A percentile compares a stretch with the other conserved stretches of the same genome.
Conservation (phyloP, 2,797 vertebrate genomes). For the Hyperoplus lanceolatus region DNA sequence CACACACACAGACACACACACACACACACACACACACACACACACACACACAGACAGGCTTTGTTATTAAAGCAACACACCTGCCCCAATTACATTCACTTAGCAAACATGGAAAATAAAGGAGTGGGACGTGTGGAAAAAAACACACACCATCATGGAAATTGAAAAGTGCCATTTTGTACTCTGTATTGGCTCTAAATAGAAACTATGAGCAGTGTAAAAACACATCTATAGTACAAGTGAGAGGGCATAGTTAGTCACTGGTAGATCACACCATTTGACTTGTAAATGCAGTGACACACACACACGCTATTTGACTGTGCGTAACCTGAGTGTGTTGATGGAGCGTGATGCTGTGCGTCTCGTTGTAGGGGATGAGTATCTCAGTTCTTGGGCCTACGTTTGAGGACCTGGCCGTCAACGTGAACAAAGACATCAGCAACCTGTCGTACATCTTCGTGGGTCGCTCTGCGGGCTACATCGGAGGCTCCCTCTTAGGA, state of each 20-base stretch:
- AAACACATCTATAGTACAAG: too few relatives aligned
- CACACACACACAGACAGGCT: background rate
- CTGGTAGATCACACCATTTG: background rate
- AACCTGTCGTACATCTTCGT: slow-evolving; percentile 93
- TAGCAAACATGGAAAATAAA: background rate
- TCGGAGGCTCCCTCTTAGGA: slow-evolving; percentile 90
- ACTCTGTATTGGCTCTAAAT: background rate
- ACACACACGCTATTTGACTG: too few relatives aligned
- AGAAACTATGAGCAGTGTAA: background rate
- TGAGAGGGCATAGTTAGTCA: background rate
- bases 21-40: background rate
- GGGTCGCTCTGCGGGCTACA: slow-evolving; percentile 91
- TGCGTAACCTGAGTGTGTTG: too few relatives aligned
- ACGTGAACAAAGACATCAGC: slow-evolving; percentile 90
- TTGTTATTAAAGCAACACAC: background rate
- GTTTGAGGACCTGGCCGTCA: slow-evolving; percentile 91
- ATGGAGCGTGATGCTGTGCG: too few relatives aligned
- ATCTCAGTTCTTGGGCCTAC: slow-evolving; percentile 93
- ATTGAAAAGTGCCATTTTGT: too few relatives aligned
- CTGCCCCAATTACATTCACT: background rate
- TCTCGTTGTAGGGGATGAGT: slow-evolving; percentile 89
- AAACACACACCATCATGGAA: too few relatives aligned
- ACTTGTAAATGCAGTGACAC: too few relatives aligned
- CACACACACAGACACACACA: background rate
- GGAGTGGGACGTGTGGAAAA: background rate